Evolutionary conservation across 2,888 invertebrate genomes (phyloP).

Genomic region (Andricus curvator): DNA sequence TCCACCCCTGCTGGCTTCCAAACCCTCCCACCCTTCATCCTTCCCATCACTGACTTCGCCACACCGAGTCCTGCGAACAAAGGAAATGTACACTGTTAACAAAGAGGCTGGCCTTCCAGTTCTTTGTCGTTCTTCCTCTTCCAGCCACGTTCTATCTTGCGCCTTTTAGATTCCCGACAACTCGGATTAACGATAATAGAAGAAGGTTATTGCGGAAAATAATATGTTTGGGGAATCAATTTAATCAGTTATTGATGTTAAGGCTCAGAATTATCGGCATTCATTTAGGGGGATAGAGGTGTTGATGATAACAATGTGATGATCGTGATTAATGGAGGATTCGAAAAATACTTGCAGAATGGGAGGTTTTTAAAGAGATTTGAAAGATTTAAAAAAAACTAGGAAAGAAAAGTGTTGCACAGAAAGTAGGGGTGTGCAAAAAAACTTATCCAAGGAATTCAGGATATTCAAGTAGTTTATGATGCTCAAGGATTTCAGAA

Average conservation of each 20-base stretch:
- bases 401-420: no score
- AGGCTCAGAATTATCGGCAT: neutral
- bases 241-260: neutral
- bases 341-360: no score
- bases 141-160: neutral
- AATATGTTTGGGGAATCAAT: conserved; percentile 17
- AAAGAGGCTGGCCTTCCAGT: conserved; percentile 28
- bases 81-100: conserved; percentile 34
- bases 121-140: conserved; percentile 11
- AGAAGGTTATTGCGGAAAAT: conserved; percentile 1
- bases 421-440: no score
- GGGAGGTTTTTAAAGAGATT: no score
- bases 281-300: neutral
- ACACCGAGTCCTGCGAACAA: conserved; percentile 27
- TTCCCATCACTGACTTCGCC: conserved; percentile 34
- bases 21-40: conserved; percentile 51
- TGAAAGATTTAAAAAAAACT: no score
- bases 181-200: conserved; percentile 8
- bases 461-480: no score
- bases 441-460: no score
- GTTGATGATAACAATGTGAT: neutral
- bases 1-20: conserved; percentile 66
- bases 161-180: conserved; percentile 30
- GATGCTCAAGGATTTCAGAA: no score
- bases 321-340: neutral